Conservation (phyloP, 2,797 vertebrate genomes). For the Neosilurus hyrtlii region DNA sequence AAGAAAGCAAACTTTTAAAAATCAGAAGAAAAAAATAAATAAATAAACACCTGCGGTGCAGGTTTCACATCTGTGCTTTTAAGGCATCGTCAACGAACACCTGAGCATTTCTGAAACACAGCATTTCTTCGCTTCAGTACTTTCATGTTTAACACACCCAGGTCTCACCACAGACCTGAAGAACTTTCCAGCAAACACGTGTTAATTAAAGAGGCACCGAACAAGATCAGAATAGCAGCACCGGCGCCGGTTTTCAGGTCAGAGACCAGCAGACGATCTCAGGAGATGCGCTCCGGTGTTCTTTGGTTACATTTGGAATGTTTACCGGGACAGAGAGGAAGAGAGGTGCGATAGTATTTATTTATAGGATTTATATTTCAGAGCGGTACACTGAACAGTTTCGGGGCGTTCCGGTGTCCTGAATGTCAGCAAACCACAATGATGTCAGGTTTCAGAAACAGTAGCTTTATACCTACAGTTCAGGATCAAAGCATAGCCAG, state of each 20-base stretch:
- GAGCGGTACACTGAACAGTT: background rate
- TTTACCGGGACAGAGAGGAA: slow-evolving; percentile 45
- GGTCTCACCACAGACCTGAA: slow-evolving; percentile 35
- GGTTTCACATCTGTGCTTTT: background rate
- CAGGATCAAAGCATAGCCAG: too few species aligned
- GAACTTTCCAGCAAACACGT: slow-evolving; percentile 26
- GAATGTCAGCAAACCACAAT: background rate
- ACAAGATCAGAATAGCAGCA: background rate
- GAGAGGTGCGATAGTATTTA: slow-evolving; percentile 33
- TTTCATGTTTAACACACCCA: slow-evolving; percentile 2
- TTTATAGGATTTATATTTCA: slow-evolving; percentile 1
- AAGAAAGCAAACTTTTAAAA: slow-evolving; percentile 4
- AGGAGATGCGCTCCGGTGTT: background rate
- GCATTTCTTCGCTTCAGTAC: background rate
- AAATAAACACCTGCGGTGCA: too few species aligned
- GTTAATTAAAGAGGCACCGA: slow-evolving; percentile 23
- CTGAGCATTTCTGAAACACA: background rate
- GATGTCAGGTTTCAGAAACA: background rate
- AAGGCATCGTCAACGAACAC: background rate
- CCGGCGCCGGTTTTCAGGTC: slow-evolving; percentile 4
- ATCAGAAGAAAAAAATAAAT: background rate
- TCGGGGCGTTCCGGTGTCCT: background rate
- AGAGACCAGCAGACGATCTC: background rate
- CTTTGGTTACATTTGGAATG: slow-evolving; percentile 27
- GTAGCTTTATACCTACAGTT: too few species aligned